phyloP scores from a whole-genome alignment of 2,888 invertebrate genomes.

The Branchipolynoe longqiensis region DNA sequence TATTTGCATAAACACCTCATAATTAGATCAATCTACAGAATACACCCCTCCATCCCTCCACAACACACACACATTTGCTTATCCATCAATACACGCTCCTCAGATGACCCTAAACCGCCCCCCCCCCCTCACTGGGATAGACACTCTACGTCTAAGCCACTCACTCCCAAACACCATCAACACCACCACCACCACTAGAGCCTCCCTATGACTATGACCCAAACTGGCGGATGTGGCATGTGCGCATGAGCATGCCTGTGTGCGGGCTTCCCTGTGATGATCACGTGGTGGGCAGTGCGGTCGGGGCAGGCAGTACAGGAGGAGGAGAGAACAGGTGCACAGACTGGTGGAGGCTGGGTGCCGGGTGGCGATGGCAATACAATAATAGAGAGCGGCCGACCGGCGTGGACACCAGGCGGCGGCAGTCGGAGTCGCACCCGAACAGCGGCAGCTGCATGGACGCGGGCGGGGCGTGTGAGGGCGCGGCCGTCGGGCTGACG shows the following conservation, averaged over 20 bases:
- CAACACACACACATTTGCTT: too few relatives aligned
- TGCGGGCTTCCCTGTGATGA: constrained; percentile 9
- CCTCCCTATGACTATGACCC: neutral
- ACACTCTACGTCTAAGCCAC: too few relatives aligned
- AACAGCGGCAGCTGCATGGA: neutral
- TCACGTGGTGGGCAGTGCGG: constrained; percentile 12
- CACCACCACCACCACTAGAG: neutral
- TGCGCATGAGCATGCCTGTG: constrained; percentile 40
- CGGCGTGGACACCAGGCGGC: constrained; percentile 7
- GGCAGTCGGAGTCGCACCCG: neutral
- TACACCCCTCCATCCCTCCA: too few relatives aligned
- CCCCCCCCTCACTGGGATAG: constrained; percentile 11
- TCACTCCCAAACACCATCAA: too few relatives aligned
- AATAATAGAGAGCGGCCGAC: constrained; percentile 10
- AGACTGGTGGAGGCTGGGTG: neutral
- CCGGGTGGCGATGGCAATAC: constrained; percentile 1
- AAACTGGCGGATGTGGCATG: constrained; percentile 32
- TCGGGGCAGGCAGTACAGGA: neutral
- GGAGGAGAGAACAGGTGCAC: constrained; percentile 15
- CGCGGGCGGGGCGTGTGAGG: neutral
- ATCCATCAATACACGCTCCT: too few relatives aligned
- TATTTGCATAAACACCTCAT: too few relatives aligned
- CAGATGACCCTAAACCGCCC: neutral
- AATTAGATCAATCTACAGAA: too few relatives aligned
- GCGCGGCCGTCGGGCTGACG: neutral